Base-by-base conservation (phyloP, 2,797 vertebrate species). In the Allobates femoralis region DNA sequence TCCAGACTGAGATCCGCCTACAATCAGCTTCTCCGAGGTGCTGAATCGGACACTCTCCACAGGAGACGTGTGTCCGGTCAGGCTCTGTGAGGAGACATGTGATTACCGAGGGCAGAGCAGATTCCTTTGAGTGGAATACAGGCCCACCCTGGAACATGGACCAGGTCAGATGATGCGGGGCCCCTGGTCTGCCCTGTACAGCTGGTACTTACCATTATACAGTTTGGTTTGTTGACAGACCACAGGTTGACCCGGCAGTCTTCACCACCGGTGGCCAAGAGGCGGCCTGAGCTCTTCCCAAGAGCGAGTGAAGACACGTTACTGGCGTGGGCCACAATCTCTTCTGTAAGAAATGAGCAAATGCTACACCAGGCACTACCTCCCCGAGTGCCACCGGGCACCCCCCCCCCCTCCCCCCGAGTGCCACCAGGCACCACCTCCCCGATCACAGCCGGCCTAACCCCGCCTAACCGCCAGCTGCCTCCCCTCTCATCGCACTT, bases 191-290 rank as follows among this genome's bases (percentile, higher is more conserved):
- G n/a, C n/a, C n/a, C n/a, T n/a, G n/a, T n/a, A n/a, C n/a, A n/a
- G n/a, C 3, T 6, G 41, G 1, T 21, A 50, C 95, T 95, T 93
- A 99, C 98, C 97, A 99, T 99, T 91, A 99, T 96, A 92, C 97
- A 99, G 95, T 98, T 99, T 84, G 97, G 95, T 91, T 99, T 99
- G 95, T 94, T 98, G 85, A 99, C 94, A 1, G 96, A 95, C 98
- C 97, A 99, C 89, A 99, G 94, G 91, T 99, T 99, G 85, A 99
- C 98, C 0, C 94, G 94, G 90, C 97, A 99, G 93, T 99, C 98
- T 21, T 98, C 96, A 78, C 98, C 98, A 0, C 98, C 98, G 0
- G 97, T 99, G 19, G 97, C 98, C 90, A 99, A 92, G 85, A 99
- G 94, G 55, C 98, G 96, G 46, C 97, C 97, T 0, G 98, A 98